Base-by-base conservation (phyloP, 2,797 vertebrate genomes). In the Melanogrammus aeglefinus region DNA sequence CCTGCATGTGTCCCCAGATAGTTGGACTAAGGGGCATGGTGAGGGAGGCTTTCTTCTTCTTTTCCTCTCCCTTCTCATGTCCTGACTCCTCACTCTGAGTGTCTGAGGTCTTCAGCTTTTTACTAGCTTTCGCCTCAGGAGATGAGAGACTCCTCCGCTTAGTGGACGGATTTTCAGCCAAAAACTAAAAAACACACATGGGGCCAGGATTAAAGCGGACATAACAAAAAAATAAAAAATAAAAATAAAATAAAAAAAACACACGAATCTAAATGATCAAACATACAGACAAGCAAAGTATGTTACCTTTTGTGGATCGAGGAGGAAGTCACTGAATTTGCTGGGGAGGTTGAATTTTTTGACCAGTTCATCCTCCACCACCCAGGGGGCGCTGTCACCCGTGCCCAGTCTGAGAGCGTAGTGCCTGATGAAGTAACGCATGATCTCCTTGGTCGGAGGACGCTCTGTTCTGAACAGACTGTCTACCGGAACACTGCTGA, bases 391-490 rank as follows among this genome's bases (percentile, higher is more conserved):
- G 0, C 96, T 98, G 91, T 99, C 98, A 47, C 96, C 96, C 0
- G 92, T 95, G 66, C 98, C 98, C 3, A 98, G 91, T 57, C 98
- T 95, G 35, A 99, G 90, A 0, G 97, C 96, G 0, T 96, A 95
- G 82, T 99, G 98, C 33, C 98, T 94, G 90, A 99, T 99, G 88
- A 98, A 99, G 85, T 99, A 99, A 31, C 98, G 96, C 91, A 99
- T 93, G 77, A 99, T 99, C 91, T 99, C 98, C 88, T 99, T 99
- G 91, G 98, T 99, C 63, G 98, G 98, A 74, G 98, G 98, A 0
- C 98, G 95, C 80, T 99, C 98, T 0, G 97, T 96, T 75, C 98
- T 95, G 80, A 92, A 94, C 74, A 99, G 94, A 87, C 96, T 98
- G 77, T 98, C 97, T 33, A 88, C 92, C 18, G 98, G 98, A 36